Evolutionary conservation across 1,140 invertebrate species (phyloP).

Genomic region (Leptopilina clavipes): DNA sequence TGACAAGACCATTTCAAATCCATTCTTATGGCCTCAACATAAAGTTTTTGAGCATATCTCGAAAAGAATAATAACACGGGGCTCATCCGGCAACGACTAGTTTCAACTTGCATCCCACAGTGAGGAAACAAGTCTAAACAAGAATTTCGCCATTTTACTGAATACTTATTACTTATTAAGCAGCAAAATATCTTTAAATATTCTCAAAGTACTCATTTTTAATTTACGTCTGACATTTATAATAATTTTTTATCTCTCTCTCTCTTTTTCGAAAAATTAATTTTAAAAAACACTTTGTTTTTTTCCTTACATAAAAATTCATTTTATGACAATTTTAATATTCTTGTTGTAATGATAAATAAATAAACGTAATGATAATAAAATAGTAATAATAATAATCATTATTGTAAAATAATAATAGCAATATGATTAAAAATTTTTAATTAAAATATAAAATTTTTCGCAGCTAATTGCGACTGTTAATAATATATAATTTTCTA

Average conservation of each 20-base stretch:
- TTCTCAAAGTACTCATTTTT: conserved; percentile 6
- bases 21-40: background rate
- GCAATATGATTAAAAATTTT: too few relatives aligned
- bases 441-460: too few relatives aligned
- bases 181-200: conserved; percentile 4
- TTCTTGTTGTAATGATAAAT: too few relatives aligned
- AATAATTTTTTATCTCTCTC: background rate
- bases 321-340: background rate
- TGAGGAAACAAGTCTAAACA: conserved; percentile 29
- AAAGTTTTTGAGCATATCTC: background rate
- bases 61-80: conserved; percentile 1
- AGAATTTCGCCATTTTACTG: conserved; percentile 5
- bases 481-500: too few relatives aligned
- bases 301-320: background rate
- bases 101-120: conserved; percentile 6
- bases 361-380: too few relatives aligned
- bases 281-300: background rate
- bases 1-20: background rate
- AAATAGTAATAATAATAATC: too few relatives aligned
- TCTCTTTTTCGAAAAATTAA: background rate
- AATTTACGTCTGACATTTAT: conserved; percentile 10
- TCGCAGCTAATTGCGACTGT: too few relatives aligned
- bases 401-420: too few relatives aligned
- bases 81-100: conserved; percentile 20
- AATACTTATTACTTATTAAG: conserved; percentile 30